Percentiles rank a stretch among this genome's conserved stretches.
These are phyloP conservation scores for Gavialis gangeticus DNA, from an alignment of 2,113 vertebrate species.

Conservation along the genomic window DNA sequence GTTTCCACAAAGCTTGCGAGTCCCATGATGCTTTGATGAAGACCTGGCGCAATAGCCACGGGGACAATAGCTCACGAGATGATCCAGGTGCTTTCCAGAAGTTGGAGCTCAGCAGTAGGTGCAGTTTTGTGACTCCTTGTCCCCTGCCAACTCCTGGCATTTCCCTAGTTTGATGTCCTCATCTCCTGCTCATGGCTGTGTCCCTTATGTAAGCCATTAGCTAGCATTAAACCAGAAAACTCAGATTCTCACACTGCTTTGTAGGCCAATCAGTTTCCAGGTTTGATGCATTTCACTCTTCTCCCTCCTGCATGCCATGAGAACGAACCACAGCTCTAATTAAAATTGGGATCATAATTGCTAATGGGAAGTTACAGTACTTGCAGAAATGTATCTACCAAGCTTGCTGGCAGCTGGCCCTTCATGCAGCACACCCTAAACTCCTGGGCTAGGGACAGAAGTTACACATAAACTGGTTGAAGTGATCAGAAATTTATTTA, in stretches of 20 bases:
- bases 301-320: not conserved
- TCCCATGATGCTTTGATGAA: not conserved
- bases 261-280: not conserved
- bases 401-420: not conserved
- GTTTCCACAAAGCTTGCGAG: not conserved
- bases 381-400: not conserved
- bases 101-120: not conserved
- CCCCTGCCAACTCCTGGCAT: not conserved
- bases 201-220: not conserved
- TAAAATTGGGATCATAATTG: not conserved
- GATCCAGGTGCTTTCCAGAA: not conserved
- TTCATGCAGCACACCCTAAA: rapidly evolving
- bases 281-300: not conserved
- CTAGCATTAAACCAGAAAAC: not conserved
- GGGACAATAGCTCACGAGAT: not conserved
- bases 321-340: not conserved
- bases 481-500: too few species aligned
- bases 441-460: not conserved
- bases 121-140: not conserved
- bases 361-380: not conserved
- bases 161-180: too few species aligned
- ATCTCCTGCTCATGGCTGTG: not conserved
- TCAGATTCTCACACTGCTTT: not conserved
- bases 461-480: too few species aligned
- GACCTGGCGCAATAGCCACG: not conserved